phyloP scores from a whole-genome alignment of 2,797 vertebrate genomes.

The Sebastes variabilis region DNA sequence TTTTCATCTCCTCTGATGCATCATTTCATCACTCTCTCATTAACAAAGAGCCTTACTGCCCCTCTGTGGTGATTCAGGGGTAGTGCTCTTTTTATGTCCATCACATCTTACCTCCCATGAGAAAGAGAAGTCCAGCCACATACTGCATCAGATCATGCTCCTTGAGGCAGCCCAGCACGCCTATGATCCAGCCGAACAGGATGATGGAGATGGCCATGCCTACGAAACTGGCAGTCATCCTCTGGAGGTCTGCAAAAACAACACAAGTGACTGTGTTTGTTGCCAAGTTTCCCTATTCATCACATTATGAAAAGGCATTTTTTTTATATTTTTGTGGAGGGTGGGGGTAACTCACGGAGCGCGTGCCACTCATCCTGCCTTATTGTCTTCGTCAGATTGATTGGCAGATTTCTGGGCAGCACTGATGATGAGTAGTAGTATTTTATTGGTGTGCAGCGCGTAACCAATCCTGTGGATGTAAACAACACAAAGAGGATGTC shows the following conservation, averaged over 20 bases:
- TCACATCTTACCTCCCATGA: constrained; percentile 92
- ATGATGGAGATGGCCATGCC: constrained; percentile 95
- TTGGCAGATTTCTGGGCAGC: constrained; percentile 88
- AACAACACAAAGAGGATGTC: constrained; percentile 68
- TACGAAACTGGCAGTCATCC: constrained; percentile 94
- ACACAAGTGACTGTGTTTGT: background rate
- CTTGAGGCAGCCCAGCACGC: constrained; percentile 91
- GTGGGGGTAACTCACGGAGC: constrained; percentile 87
- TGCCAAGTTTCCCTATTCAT: constrained; percentile 1
- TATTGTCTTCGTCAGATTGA: constrained; percentile 92
- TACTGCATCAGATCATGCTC: constrained; percentile 96
- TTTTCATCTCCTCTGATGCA: constrained; percentile 36
- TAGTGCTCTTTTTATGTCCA: constrained; percentile 49
- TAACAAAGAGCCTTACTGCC: constrained; percentile 49
- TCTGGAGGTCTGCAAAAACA: constrained; percentile 85
- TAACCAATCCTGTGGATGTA: constrained; percentile 87
- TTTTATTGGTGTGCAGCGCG: constrained; percentile 90
- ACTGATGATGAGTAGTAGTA: constrained; percentile 94
- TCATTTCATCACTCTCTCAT: constrained; percentile 10
- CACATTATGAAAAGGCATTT: background rate
- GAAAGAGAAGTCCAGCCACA: constrained; percentile 94
- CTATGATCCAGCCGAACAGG: constrained; percentile 93
- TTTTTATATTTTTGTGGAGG: too few relatives aligned
- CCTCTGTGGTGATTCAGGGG: constrained; percentile 49
- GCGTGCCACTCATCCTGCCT: constrained; percentile 94